Conservation (phyloP, 1,140 invertebrate species). For the Drosophila hydei region DNA sequence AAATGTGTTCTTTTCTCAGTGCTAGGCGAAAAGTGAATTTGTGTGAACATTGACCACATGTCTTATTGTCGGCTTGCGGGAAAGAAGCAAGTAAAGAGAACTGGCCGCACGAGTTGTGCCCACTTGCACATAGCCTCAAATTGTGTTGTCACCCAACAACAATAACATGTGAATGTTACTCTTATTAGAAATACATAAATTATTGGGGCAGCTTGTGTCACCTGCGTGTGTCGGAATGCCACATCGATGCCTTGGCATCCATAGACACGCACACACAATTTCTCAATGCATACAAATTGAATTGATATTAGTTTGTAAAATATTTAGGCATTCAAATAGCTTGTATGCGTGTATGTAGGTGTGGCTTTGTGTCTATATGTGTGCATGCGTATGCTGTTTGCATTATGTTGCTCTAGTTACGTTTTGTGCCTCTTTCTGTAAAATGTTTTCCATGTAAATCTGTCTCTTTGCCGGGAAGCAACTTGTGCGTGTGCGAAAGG, state of each 20-base stretch:
- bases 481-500: conserved; percentile 27
- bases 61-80: not conserved
- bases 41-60: not conserved
- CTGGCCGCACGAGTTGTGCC: not conserved
- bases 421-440: conserved; percentile 15
- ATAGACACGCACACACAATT: conserved; percentile 30
- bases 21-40: not conserved
- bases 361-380: conserved; percentile 4
- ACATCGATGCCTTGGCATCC: conserved; percentile 34
- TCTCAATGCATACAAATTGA: conserved; percentile 72
- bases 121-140: conserved; percentile 14
- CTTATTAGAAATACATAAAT: conserved; percentile 67
- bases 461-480: conserved; percentile 24
- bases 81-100: not conserved
- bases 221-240: conserved; percentile 45
- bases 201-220: conserved; percentile 50
- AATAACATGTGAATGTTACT: conserved; percentile 52
- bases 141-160: conserved; percentile 27
- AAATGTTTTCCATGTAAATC: conserved; percentile 54
- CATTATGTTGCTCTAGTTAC: conserved; percentile 27
- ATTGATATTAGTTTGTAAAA: conserved; percentile 76
- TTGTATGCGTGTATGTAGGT: conserved; percentile 25
- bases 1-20: not conserved
- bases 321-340: conserved; percentile 63
- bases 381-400: conserved; percentile 8